Evolutionary conservation across 2,888 invertebrate species (phyloP).

Genomic region (Ophraella communa): DNA sequence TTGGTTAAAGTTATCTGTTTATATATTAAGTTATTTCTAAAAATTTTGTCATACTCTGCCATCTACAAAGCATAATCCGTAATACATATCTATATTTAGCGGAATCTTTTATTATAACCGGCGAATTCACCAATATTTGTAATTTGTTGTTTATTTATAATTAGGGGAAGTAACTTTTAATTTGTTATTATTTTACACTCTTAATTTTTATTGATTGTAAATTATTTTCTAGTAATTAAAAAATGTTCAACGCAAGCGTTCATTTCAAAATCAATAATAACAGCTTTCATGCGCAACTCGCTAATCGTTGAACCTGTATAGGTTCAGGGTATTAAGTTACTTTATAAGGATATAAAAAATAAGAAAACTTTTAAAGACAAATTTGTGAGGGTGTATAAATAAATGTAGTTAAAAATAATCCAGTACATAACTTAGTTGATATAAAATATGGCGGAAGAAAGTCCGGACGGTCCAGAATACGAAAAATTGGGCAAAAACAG

Average conservation of each 20-base stretch:
- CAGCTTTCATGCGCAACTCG: background rate
- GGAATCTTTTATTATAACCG: background rate
- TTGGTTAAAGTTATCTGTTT: no score
- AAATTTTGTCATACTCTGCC: background rate
- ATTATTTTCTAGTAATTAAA: background rate
- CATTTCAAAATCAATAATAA: background rate
- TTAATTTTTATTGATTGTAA: background rate
- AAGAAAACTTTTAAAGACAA: background rate
- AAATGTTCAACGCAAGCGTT: background rate
- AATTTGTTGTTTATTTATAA: no score
- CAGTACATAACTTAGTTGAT: background rate
- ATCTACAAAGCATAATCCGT: no score
- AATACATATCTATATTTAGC: no score
- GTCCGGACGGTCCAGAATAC: constrained; percentile 53
- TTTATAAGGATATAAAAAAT: background rate
- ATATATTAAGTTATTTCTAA: no score
- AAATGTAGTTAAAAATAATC: constrained; percentile 3
- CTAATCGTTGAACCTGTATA: constrained; percentile 1
- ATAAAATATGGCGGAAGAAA: constrained; percentile 48
- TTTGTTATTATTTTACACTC: no score
- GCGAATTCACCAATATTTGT: no score
- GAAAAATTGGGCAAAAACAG: constrained; percentile 50
- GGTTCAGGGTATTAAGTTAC: background rate
- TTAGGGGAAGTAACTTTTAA: no score
- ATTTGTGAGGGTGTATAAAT: constrained; percentile 19